Percentiles rank a stretch among this genome's conserved stretches.
phyloP scores from a whole-genome alignment of 2,797 vertebrate genomes.

The Prunella strophiata region DNA sequence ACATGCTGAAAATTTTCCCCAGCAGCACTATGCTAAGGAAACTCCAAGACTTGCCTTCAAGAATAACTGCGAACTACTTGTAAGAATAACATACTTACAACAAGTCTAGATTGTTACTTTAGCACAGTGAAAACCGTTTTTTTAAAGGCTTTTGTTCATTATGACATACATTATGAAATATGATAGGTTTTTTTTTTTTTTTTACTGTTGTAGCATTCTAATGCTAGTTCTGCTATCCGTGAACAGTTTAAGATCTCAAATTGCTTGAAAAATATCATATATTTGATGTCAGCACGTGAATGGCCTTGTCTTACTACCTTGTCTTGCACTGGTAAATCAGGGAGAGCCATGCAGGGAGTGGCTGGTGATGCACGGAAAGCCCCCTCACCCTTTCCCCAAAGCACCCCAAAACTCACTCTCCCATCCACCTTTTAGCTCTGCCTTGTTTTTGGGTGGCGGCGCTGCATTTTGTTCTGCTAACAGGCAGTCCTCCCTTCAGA shows the following conservation, averaged over 20 bases:
- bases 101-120: constrained; percentile 88
- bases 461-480: constrained; percentile 48
- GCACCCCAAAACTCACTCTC: background rate
- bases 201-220: constrained; percentile 75
- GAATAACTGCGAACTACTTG: constrained; percentile 99
- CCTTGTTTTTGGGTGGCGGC: background rate
- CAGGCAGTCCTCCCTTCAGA: constrained; percentile 61
- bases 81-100: constrained; percentile 97
- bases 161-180: constrained; percentile 81
- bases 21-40: constrained; percentile 99
- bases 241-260: constrained; percentile 76
- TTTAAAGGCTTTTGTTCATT: constrained; percentile 78
- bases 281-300: constrained; percentile 74
- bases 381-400: no score
- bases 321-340: constrained; percentile 37
- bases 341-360: constrained; percentile 36
- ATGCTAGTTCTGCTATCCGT: constrained; percentile 78
- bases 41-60: constrained; percentile 99
- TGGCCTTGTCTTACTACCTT: constrained; percentile 70
- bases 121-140: constrained; percentile 83
- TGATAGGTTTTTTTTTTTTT: constrained; percentile 61
- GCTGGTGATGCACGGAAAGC: constrained; percentile 35
- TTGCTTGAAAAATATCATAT: constrained; percentile 76
- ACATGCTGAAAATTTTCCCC: constrained; percentile 97
- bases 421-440: constrained; percentile 39